phyloP scores from a whole-genome alignment of 2,888 invertebrate genomes.

The Dolomedes plantarius region DNA sequence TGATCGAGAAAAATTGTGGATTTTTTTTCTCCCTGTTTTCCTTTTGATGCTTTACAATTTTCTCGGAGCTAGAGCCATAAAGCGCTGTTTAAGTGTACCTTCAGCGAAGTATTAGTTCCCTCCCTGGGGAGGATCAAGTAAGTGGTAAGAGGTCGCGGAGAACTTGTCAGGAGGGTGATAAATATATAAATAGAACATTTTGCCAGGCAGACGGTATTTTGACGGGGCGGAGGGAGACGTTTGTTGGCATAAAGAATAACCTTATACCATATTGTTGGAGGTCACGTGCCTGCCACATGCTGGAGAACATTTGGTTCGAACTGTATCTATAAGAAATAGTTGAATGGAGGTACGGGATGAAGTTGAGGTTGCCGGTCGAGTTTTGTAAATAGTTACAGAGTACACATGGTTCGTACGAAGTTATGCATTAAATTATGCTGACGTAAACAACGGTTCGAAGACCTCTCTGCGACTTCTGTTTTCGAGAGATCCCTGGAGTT shows the following conservation, averaged over 20 bases:
- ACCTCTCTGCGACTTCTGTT: no score
- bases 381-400: no score
- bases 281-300: conserved; percentile 12
- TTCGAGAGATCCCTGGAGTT: no score
- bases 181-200: conserved; percentile 18
- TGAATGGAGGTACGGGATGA: no score
- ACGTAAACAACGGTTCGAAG: no score
- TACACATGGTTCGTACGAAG: no score
- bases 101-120: conserved; percentile 5
- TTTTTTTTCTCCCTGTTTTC: background rate
- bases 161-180: conserved; percentile 14
- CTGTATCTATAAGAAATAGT: no score
- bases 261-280: conserved; percentile 8
- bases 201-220: conserved; percentile 14
- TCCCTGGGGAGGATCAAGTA: conserved; percentile 8
- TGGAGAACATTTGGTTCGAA: background rate
- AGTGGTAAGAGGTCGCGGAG: conserved; percentile 12
- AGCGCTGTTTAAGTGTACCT: background rate
- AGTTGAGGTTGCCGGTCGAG: no score
- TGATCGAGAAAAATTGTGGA: no score
- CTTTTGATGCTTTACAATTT: background rate
- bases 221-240: conserved; percentile 7
- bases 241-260: conserved; percentile 13
- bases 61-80: background rate
- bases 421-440: no score